These are phyloP conservation scores for Muschampia plurimacula DNA, from an alignment of 2,888 invertebrate species.

Conservation along the genomic window DNA sequence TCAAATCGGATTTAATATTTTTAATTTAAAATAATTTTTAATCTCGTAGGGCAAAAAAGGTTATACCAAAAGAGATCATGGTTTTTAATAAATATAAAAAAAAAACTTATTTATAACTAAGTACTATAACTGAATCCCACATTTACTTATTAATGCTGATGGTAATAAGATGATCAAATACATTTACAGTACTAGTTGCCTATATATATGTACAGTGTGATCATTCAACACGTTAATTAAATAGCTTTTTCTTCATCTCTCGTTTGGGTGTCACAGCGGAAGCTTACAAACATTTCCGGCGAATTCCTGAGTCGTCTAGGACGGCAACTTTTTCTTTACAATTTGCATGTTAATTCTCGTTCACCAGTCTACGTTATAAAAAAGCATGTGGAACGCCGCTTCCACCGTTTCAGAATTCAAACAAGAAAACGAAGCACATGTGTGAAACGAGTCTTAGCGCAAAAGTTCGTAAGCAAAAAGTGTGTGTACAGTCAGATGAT, in stretches of 20 bases:
- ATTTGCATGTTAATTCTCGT: slow-evolving; percentile 20
- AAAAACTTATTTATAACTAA: too few species aligned
- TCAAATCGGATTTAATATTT: too few species aligned
- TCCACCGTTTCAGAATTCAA: slow-evolving; percentile 11
- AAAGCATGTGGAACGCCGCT: slow-evolving; percentile 14
- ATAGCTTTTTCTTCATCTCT: slow-evolving; percentile 5
- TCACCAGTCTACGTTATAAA: slow-evolving; percentile 1
- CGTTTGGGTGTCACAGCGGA: not conserved
- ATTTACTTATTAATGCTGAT: too few species aligned
- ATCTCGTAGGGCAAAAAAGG: too few species aligned
- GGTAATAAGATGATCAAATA: not conserved
- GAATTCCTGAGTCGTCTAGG: slow-evolving; percentile 5
- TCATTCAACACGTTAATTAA: slow-evolving; percentile 10
- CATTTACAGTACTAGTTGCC: not conserved
- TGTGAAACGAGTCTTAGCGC: slow-evolving; percentile 35
- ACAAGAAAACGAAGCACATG: slow-evolving; percentile 26
- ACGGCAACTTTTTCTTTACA: slow-evolving; percentile 15
- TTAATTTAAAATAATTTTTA: too few species aligned
- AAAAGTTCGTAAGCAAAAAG: slow-evolving; percentile 31
- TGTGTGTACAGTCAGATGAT: slow-evolving; percentile 32
- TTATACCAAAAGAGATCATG: too few species aligned
- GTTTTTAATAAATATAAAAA: too few species aligned
- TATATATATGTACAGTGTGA: not conserved
- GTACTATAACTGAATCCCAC: too few species aligned
- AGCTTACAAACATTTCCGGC: slow-evolving; percentile 25